Percentiles rank a stretch among this genome's conserved stretches.
phyloP scores from a whole-genome alignment of 2,888 invertebrate species.

The Elmis aenea region DNA sequence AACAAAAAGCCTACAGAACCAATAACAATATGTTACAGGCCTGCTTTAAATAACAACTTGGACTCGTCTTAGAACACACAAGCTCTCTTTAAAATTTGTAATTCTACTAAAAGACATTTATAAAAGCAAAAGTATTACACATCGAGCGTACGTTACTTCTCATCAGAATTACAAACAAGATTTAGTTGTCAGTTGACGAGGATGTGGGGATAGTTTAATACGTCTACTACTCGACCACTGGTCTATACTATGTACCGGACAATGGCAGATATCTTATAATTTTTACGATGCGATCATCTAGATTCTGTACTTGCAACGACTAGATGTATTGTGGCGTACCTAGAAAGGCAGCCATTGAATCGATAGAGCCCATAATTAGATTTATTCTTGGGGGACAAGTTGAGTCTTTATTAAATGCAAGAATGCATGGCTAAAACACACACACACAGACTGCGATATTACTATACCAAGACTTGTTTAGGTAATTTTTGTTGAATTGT shows the following conservation, averaged over 20 bases:
- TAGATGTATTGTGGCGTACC: slow-evolving; percentile 23
- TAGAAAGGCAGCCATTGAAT: slow-evolving; percentile 23
- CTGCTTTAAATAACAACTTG: no score
- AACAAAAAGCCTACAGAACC: no score
- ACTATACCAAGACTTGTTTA: no score
- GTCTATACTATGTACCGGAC: slow-evolving; percentile 17
- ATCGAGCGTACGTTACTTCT: no score
- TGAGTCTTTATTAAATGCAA: slow-evolving; percentile 19
- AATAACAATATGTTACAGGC: no score
- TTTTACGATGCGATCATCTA: slow-evolving; percentile 26
- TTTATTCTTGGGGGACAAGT: slow-evolving; percentile 16
- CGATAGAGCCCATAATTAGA: slow-evolving; percentile 29
- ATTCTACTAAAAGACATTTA: no score
- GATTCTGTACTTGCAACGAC: slow-evolving; percentile 18
- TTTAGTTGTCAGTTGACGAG: slow-evolving; percentile 28
- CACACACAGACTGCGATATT: no score
- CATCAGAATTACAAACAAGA: slow-evolving; percentile 35
- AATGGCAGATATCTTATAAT: slow-evolving; percentile 36
- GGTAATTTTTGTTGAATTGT: no score
- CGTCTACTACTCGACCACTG: slow-evolving; percentile 4
- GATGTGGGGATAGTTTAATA: slow-evolving; percentile 26
- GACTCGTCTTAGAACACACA: no score
- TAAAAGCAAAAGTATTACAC: no score
- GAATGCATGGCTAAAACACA: slow-evolving; percentile 14
- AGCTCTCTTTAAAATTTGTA: no score